Evolutionary conservation across 2,888 invertebrate species (phyloP), one percentile per base, ranked within the genome.

Genomic region (Sicus ferrugineus): DNA sequence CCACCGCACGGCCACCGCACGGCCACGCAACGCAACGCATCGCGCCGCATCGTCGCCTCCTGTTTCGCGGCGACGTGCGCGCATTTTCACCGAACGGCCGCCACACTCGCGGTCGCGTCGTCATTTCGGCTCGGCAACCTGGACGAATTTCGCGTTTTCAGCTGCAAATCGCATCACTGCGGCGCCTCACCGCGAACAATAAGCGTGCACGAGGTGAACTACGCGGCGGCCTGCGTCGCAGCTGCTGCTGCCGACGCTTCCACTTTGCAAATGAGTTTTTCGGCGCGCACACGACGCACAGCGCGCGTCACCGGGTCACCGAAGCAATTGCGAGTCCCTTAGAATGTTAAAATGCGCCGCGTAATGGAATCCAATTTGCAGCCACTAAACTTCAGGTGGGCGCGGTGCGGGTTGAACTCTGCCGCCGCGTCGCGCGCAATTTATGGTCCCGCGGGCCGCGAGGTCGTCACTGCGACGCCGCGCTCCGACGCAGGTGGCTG

Each of bases 261-360:
- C 81, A 80, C 81, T 80, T 81, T 81, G 77, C 77, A 83, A 82
- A 82, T 80, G 79, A 80, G 78, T 80, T 80, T 80, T 81, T 78
- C 76, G 80, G 78, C 80, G 79, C 79, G 76, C 77, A 79, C 68
- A 59, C 31, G 26, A 26, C 56, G 26, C 14, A 59, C 7, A 67
- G 23, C 58, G 21, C 42, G 48, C 50, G 34, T 30, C 46, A 48
- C 4, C 30, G 23, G 34, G 21, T 16, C 46, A 58, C 78, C 77
- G 72, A 76, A 59, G 76, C 81, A 80, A 80, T 80, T 80, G 80
- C 81, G 80, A 80, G 80, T 80, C 80, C 78, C 80, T 79, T n/a
- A n/a, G 81, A 80, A 80, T 78, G 78, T 28, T 54, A 9, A 23
- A 23, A 42, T 48, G 79, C 79, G 74, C 78, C 78, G 77, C 81